These are phyloP conservation scores for Chalcis sispes DNA, from an alignment of 2,888 invertebrate species.

Conservation along the genomic window DNA sequence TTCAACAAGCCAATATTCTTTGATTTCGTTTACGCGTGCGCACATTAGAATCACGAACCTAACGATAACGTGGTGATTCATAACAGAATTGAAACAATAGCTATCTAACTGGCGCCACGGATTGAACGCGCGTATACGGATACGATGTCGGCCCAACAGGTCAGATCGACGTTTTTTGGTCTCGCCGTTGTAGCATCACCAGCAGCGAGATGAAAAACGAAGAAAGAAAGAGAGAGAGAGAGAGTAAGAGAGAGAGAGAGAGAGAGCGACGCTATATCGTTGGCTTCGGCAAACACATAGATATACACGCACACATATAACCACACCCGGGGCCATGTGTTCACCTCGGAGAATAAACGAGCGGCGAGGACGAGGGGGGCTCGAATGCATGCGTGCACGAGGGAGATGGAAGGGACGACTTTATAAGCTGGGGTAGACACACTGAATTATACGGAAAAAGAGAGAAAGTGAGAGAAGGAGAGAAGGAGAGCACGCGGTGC, in stretches of 20 bases:
- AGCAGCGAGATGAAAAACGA: conserved; percentile 23
- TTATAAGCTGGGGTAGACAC: not conserved
- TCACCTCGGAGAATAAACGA: conserved; percentile 57
- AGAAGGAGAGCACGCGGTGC: conserved; percentile 54
- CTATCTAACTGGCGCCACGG: conserved; percentile 31
- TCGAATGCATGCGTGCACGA: conserved; percentile 39
- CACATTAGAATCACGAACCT: no score
- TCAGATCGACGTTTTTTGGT: conserved; percentile 31
- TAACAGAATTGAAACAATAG: conserved; percentile 47
- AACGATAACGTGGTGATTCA: not conserved
- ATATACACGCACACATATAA: conserved; percentile 51
- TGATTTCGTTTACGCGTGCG: not conserved
- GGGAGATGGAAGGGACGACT: conserved; percentile 33
- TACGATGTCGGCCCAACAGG: conserved; percentile 49
- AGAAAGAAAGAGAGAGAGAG: not conserved
- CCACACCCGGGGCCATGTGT: conserved; percentile 68
- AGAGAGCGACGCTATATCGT: not conserved
- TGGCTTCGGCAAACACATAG: conserved; percentile 53
- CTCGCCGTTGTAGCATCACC: no score
- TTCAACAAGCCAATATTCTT: conserved; percentile 7
- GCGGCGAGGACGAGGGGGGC: conserved; percentile 53
- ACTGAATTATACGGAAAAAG: not conserved
- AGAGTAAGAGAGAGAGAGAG: not conserved
- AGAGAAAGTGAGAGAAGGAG: conserved; percentile 24
- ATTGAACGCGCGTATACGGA: no score